Evolutionary conservation across 2,888 invertebrate species (phyloP).

Genomic region (Dorcus hopei): DNA sequence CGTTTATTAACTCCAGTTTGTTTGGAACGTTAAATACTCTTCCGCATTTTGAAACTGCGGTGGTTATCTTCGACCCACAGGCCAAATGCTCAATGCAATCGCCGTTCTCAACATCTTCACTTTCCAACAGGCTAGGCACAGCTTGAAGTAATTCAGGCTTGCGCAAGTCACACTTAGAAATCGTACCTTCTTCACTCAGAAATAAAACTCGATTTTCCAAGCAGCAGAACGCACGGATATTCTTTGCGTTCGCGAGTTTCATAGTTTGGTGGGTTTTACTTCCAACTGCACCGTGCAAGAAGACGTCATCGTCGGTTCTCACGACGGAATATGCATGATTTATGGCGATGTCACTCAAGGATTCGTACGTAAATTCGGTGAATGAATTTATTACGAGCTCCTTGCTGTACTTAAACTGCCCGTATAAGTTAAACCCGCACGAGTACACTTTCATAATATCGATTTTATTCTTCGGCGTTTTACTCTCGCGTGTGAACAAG

Average conservation of each 20-base stretch:
- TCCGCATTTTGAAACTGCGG: conserved; percentile 52
- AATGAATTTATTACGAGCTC: conserved; percentile 31
- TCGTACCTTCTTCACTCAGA: conserved; percentile 29
- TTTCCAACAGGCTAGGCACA: conserved; percentile 24
- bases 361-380: conserved; percentile 27
- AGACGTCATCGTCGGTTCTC: conserved; percentile 17
- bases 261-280: conserved; percentile 4
- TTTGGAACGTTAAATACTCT: conserved; percentile 62
- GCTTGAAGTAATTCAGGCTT: conserved; percentile 20
- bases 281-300: conserved; percentile 18
- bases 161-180: conserved; percentile 33
- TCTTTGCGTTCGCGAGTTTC: conserved; percentile 15
- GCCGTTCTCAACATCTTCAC: conserved; percentile 20
- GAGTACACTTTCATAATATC: conserved; percentile 42
- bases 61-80: conserved; percentile 50
- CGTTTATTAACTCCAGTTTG: conserved; percentile 55
- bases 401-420: conserved; percentile 33
- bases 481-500: neutral
- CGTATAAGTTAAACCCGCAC: conserved; percentile 47
- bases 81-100: conserved; percentile 48
- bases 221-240: conserved; percentile 27
- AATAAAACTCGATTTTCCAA: conserved; percentile 36
- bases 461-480: neutral
- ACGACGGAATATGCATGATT: conserved; percentile 32
- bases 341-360: conserved; percentile 31